Evolutionary conservation across 2,888 invertebrate genomes (phyloP).

Genomic region (Elmis aenea): DNA sequence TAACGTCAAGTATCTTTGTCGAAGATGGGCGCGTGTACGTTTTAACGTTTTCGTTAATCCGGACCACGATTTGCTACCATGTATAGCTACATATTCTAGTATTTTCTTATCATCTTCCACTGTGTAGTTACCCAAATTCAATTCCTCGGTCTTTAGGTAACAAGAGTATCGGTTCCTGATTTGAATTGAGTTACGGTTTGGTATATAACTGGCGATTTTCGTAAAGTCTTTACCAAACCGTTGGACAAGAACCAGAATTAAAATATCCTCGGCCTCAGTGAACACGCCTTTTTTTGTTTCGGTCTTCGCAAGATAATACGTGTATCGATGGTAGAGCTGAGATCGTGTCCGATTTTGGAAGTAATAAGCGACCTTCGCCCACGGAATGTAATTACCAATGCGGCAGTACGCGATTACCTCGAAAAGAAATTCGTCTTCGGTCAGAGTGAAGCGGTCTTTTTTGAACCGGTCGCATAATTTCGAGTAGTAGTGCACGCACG

Average conservation of each 20-base stretch:
- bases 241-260: conserved; percentile 56
- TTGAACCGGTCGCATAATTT: conserved; percentile 39
- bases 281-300: conserved; percentile 58
- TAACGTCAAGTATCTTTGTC: conserved; percentile 49
- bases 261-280: conserved; percentile 60
- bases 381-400: conserved; percentile 65
- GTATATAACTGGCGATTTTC: conserved; percentile 53
- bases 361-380: conserved; percentile 62
- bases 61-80: conserved; percentile 51
- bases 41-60: conserved; percentile 51
- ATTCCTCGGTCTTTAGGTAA: conserved; percentile 40
- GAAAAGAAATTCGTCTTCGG: conserved; percentile 63
- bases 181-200: conserved; percentile 58
- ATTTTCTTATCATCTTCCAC: conserved; percentile 57
- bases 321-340: conserved; percentile 60
- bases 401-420: conserved; percentile 59
- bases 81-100: conserved; percentile 49
- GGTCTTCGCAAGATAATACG: conserved; percentile 45
- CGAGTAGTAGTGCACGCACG: conserved; percentile 62
- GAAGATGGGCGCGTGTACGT: conserved; percentile 48
- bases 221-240: conserved; percentile 58
- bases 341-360: conserved; percentile 60
- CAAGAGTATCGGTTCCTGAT: conserved; percentile 57
- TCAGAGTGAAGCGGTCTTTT: conserved; percentile 56
- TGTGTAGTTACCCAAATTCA: conserved; percentile 55